Conservation (phyloP, 1,140 invertebrate species). For the Sipha flava region DNA sequence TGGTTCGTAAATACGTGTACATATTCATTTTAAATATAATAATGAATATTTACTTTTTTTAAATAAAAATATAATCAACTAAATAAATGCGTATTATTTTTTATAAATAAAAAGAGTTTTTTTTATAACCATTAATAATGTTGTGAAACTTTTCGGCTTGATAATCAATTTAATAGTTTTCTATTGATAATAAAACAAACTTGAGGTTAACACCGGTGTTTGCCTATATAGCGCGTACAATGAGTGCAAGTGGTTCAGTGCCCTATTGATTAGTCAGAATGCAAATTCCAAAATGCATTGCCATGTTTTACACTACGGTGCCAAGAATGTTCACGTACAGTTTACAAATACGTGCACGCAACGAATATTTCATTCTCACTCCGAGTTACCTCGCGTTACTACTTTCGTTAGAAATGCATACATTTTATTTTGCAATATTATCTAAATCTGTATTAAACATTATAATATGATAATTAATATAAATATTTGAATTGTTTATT, state of each 20-base stretch:
- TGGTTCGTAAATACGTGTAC: no score
- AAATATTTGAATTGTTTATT: conserved; percentile 37
- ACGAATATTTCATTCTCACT: background rate
- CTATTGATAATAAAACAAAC: background rate
- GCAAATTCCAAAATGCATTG: background rate
- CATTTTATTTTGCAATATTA: no score
- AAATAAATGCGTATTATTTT: background rate
- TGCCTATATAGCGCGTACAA: background rate
- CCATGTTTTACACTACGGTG: background rate
- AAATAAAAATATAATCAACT: background rate
- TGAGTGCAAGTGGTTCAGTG: conserved; percentile 1
- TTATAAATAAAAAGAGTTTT: background rate
- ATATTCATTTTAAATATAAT: no score
- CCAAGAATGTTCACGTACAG: background rate
- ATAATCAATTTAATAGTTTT: background rate
- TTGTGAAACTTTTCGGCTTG: background rate
- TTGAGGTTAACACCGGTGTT: background rate
- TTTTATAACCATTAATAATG: background rate
- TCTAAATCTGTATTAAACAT: no score
- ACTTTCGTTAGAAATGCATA: background rate
- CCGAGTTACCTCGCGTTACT: background rate
- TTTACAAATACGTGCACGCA: background rate
- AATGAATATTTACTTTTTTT: no score
- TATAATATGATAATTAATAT: background rate
- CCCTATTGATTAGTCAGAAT: background rate